A percentile compares a stretch with the other conserved stretches of the same genome.
Conservation (phyloP, 2,113 vertebrate species). For the Pangasianodon hypophthalmus region DNA sequence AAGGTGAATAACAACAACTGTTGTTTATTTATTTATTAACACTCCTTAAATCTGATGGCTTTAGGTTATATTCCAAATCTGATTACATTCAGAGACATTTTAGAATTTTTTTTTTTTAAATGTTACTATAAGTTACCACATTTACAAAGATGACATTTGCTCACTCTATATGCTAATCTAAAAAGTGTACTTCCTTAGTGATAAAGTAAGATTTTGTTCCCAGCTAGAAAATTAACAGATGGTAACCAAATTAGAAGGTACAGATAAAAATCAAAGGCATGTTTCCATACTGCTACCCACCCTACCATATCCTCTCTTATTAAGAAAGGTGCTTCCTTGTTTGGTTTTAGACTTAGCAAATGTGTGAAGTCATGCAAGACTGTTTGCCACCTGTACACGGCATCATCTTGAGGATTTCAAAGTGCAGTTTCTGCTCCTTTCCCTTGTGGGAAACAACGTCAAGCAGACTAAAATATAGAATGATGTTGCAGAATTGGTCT, state of each 20-base stretch:
- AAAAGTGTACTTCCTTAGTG: neutral
- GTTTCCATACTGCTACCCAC: neutral
- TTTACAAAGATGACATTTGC: neutral
- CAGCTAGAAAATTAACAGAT: neutral
- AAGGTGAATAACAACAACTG: no score
- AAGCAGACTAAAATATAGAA: neutral
- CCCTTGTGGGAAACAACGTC: slow-evolving; percentile 59
- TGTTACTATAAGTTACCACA: neutral
- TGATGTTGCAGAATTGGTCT: slow-evolving; percentile 11
- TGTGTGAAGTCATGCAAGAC: slow-evolving; percentile 63
- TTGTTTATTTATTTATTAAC: neutral
- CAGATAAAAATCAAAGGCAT: slow-evolving; percentile 5
- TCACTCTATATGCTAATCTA: neutral
- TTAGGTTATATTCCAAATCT: neutral
- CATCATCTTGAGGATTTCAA: slow-evolving; percentile 37
- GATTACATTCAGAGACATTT: neutral
- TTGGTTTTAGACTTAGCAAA: slow-evolving; percentile 57
- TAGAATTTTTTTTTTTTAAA: neutral
- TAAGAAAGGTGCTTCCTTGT: slow-evolving; percentile 49
- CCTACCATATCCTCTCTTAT: slow-evolving; percentile 6
- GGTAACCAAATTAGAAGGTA: slow-evolving; percentile 1
- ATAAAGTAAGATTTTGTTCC: neutral
- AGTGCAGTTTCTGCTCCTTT: slow-evolving; percentile 53
- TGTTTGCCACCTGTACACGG: slow-evolving; percentile 60
- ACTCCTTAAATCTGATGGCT: neutral